Percentiles rank a stretch among this genome's conserved stretches.
These are phyloP conservation scores for Dasypolia templi DNA, from an alignment of 2,888 invertebrate species.

Conservation along the genomic window DNA sequence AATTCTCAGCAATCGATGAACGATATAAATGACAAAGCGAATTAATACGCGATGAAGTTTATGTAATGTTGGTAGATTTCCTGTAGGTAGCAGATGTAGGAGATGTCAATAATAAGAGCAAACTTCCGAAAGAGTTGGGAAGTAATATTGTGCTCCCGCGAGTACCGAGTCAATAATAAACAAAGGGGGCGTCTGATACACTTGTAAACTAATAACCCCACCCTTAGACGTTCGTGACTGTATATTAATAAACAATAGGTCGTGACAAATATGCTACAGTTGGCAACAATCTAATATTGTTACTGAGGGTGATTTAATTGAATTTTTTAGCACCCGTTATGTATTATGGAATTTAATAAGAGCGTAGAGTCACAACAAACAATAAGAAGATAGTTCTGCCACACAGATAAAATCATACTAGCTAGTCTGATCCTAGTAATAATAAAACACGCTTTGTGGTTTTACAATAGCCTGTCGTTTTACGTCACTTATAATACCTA, in stretches of 20 bases:
- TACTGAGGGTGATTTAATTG: constrained; percentile 75
- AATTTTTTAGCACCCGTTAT: constrained; percentile 70
- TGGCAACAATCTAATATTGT: constrained; percentile 73
- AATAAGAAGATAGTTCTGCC: neutral
- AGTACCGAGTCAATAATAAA: constrained; percentile 88
- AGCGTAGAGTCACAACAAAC: constrained; percentile 11
- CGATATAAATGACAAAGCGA: constrained; percentile 72
- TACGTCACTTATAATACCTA: too few relatives aligned
- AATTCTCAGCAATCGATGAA: constrained; percentile 64
- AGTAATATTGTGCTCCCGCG: constrained; percentile 80
- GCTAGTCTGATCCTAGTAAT: too few relatives aligned
- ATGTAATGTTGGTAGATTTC: constrained; percentile 81
- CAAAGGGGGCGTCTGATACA: constrained; percentile 89
- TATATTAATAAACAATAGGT: constrained; percentile 86
- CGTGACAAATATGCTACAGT: constrained; percentile 76
- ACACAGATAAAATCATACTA: neutral
- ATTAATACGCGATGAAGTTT: constrained; percentile 79
- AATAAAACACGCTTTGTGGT: too few relatives aligned
- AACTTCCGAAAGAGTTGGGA: constrained; percentile 90
- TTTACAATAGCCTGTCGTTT: too few relatives aligned
- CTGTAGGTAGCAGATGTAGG: constrained; percentile 86
- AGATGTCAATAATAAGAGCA: constrained; percentile 89
- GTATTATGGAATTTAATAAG: constrained; percentile 26
- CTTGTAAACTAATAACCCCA: constrained; percentile 90
- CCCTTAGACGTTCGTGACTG: constrained; percentile 77